Conservation (phyloP, 2,888 invertebrate species). For the Spatulosminthurus flaviceps region DNA sequence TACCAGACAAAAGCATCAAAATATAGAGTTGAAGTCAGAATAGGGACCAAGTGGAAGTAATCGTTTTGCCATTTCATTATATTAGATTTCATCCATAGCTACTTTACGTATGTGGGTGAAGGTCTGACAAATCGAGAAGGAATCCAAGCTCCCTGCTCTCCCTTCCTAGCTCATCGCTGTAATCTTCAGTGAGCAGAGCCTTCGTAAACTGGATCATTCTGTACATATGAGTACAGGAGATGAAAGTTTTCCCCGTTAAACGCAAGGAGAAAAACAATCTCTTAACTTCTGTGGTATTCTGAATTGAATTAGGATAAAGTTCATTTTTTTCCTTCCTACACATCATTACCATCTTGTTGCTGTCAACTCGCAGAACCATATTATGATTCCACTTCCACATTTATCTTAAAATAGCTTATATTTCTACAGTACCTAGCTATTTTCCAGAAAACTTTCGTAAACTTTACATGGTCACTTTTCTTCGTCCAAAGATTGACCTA, state of each 20-base stretch:
- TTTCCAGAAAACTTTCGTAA: no score
- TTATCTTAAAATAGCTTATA: background rate
- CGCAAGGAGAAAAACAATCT: background rate
- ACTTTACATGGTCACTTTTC: no score
- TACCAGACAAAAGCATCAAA: slow-evolving; percentile 27
- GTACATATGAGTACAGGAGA: no score
- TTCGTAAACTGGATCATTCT: no score
- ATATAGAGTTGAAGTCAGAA: slow-evolving; percentile 30
- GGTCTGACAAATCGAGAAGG: slow-evolving; percentile 34
- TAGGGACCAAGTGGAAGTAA: slow-evolving; percentile 39
- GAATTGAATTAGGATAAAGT: slow-evolving; percentile 38
- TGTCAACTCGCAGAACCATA: slow-evolving; percentile 16
- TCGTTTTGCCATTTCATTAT: slow-evolving; percentile 40
- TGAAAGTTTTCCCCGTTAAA: no score
- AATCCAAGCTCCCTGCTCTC: slow-evolving; percentile 24
- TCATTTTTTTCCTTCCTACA: slow-evolving; percentile 25
- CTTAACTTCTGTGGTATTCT: slow-evolving; percentile 40
- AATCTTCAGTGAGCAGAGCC: background rate
- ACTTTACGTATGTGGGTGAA: slow-evolving; percentile 15
- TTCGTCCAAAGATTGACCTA: background rate
- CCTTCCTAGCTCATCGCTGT: background rate
- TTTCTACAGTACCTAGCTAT: no score
- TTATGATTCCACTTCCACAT: background rate
- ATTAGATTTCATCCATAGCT: slow-evolving; percentile 36
- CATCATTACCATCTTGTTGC: slow-evolving; percentile 37